Evolutionary conservation across 2,888 invertebrate genomes (phyloP).

Genomic region (Eristalinus sepulchralis): DNA sequence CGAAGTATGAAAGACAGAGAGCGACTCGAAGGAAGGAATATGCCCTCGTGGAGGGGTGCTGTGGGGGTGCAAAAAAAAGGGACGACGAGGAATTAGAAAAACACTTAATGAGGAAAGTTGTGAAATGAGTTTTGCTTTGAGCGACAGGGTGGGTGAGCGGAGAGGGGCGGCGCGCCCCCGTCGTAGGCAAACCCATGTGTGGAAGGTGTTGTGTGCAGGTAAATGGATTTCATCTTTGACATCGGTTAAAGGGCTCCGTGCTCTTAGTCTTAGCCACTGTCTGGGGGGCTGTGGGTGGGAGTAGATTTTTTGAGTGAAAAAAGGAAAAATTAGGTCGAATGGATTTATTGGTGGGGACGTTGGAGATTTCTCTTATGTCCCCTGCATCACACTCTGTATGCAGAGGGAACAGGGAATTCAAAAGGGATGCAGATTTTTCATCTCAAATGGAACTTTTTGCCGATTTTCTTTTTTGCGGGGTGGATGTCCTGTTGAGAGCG

Average conservation of each 20-base stretch:
- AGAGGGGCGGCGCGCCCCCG: background rate
- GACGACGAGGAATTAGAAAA: constrained; percentile 64
- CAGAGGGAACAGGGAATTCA: background rate
- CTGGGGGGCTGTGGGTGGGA: background rate
- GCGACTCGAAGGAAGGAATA: constrained; percentile 43
- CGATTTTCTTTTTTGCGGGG: background rate
- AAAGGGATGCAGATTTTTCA: background rate
- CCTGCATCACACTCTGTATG: background rate
- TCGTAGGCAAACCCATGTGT: constrained; percentile 4
- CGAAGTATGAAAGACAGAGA: constrained; percentile 50
- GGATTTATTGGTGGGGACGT: background rate
- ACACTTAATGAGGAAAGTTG: constrained; percentile 71
- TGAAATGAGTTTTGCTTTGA: constrained; percentile 69
- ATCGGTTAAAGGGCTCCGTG: constrained; percentile 39
- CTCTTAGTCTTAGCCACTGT: background rate
- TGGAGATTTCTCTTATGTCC: background rate
- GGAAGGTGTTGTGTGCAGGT: constrained; percentile 48
- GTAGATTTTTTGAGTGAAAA: background rate
- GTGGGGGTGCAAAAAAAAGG: constrained; percentile 11
- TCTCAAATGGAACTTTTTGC: background rate
- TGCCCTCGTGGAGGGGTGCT: constrained; percentile 39
- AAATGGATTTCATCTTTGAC: constrained; percentile 66
- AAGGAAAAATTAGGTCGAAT: background rate
- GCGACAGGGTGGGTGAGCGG: background rate
- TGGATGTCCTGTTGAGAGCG: background rate